Evolutionary conservation across 1,140 invertebrate genomes (phyloP).

Genomic region (Drosophila subpulchrella): DNA sequence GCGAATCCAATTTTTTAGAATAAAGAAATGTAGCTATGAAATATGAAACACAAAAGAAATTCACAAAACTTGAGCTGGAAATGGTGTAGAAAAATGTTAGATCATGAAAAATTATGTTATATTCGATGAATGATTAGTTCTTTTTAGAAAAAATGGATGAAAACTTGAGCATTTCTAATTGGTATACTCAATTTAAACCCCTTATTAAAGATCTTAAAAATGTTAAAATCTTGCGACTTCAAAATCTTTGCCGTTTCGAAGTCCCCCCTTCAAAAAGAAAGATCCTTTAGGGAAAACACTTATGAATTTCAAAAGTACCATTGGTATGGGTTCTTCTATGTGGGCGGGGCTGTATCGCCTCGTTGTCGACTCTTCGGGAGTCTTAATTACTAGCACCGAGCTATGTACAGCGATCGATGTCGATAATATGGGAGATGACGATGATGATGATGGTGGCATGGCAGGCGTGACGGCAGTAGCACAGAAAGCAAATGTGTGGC

Average conservation of each 20-base stretch:
- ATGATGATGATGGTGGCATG: constrained; percentile 23
- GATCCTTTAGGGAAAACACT: not conserved
- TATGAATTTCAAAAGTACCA: constrained; percentile 53
- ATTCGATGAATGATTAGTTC: not conserved
- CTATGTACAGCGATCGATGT: constrained; percentile 41
- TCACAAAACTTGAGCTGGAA: not conserved
- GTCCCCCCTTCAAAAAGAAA: constrained; percentile 5
- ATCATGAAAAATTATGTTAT: not conserved
- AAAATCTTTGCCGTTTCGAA: constrained; percentile 57
- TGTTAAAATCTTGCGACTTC: not conserved
- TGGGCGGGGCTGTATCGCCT: constrained; percentile 7
- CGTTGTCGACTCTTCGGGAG: constrained; percentile 30
- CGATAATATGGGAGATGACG: constrained; percentile 25
- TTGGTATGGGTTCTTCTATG: constrained; percentile 49
- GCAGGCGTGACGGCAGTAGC: constrained; percentile 26
- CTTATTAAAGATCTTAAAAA: no score
- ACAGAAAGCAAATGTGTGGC: constrained; percentile 41
- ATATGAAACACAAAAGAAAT: not conserved
- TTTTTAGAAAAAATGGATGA: not conserved
- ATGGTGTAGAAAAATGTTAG: not conserved
- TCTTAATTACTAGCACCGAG: constrained; percentile 43
- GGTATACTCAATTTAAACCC: no score
- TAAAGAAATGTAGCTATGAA: not conserved
- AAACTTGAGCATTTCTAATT: no score
- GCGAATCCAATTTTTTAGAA: not conserved